A percentile compares a stretch with the other conserved stretches of the same genome.
phyloP scores from a whole-genome alignment of 2,113 vertebrate genomes.

The Rhinolophus sinicus region DNA sequence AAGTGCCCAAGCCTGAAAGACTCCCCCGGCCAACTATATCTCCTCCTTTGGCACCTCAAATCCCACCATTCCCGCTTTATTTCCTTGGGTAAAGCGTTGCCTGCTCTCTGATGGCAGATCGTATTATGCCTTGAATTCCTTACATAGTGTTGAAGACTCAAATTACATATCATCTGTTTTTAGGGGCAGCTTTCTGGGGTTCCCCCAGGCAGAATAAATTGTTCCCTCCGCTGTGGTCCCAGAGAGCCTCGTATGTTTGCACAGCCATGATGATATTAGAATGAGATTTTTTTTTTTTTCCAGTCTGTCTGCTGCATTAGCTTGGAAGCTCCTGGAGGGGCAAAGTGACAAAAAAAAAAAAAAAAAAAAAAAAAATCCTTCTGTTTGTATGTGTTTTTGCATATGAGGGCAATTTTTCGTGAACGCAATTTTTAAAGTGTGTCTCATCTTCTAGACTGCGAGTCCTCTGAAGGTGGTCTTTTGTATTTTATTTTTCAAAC shows the following conservation, averaged over 20 bases:
- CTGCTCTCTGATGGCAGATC: background rate
- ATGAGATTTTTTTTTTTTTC: background rate
- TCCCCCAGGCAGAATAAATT: background rate
- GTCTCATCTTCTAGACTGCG: background rate
- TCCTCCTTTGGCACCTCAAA: background rate
- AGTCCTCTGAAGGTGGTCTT: background rate
- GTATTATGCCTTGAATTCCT: background rate
- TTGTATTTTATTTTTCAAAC: background rate
- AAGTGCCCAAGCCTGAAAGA: background rate
- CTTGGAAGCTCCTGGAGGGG: background rate
- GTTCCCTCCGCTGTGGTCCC: background rate
- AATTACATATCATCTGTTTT: background rate
- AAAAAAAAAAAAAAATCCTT: background rate
- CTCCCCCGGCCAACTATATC: background rate
- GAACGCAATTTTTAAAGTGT: background rate
- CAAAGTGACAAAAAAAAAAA: too few species aligned
- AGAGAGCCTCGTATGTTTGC: background rate
- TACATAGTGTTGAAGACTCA: background rate
- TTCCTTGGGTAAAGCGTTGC: background rate
- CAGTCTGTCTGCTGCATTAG: background rate
- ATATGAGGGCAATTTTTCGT: background rate
- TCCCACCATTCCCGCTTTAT: background rate
- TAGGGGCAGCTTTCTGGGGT: background rate
- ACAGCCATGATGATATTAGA: background rate
- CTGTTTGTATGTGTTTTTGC: background rate